phyloP scores from a whole-genome alignment of 2,797 vertebrate genomes.

The Echiichthys vipera region DNA sequence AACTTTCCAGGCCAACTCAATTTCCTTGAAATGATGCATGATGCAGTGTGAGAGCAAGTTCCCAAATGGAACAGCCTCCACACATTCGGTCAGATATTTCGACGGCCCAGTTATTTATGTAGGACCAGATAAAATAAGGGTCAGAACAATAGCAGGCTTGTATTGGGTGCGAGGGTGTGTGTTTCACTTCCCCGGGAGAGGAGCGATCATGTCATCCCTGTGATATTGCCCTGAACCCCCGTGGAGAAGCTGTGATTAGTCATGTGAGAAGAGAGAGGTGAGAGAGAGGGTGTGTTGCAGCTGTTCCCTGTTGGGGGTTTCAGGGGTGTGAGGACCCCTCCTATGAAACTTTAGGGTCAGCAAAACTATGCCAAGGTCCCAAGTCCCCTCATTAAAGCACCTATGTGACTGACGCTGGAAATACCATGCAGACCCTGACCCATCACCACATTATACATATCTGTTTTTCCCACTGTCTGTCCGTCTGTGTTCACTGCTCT shows the following conservation, averaged over 20 bases:
- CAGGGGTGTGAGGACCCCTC: conserved; percentile 55
- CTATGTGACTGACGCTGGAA: conserved; percentile 62
- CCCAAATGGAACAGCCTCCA: conserved; percentile 41
- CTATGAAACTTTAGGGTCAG: conserved; percentile 74
- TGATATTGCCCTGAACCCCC: conserved; percentile 72
- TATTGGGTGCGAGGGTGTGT: conserved; percentile 65
- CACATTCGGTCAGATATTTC: conserved; percentile 60
- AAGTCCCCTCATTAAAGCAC: conserved; percentile 78
- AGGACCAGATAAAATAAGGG: conserved; percentile 62
- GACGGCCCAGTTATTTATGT: conserved; percentile 66
- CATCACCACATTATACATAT: conserved; percentile 63
- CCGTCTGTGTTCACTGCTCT: conserved; percentile 61
- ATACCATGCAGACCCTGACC: conserved; percentile 55
- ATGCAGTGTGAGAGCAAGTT: conserved; percentile 19
- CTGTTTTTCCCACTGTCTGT: conserved; percentile 62
- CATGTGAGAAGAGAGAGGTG: conserved; percentile 78
- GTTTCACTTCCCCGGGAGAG: conserved; percentile 69
- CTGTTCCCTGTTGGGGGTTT: conserved; percentile 74
- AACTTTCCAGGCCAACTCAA: conserved; percentile 37
- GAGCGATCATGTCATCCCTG: conserved; percentile 68
- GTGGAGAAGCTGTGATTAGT: conserved; percentile 75
- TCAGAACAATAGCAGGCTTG: conserved; percentile 78
- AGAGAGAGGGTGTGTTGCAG: conserved; percentile 76
- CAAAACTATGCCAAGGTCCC: conserved; percentile 68
- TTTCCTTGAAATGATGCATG: conserved; percentile 40